Base-by-base conservation (phyloP, 2,113 vertebrate species). In the Dipodomys ordii region DNA sequence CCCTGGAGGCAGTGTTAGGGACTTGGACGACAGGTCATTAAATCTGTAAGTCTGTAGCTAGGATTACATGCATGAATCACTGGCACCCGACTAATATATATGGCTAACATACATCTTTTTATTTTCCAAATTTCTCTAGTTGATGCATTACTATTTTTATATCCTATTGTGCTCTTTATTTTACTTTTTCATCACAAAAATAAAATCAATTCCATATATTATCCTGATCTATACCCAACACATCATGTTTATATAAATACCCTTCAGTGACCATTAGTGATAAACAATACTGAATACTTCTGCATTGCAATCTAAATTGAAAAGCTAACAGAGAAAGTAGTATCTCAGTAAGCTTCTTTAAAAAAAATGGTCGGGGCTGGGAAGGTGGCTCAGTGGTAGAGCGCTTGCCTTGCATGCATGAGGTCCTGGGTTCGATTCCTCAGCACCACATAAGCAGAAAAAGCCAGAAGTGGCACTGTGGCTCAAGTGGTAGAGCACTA, bases 151-250 rank as follows among this genome's bases (percentile, higher is more conserved):
- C 62, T 64, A 16, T 62, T 67, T 83, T 46, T 68, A 46, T 18
- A 82, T 96, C 95, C 84, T 74, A 76, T 95, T 67, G 79, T 71
- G 46, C 39, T 85, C 91, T 97, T 98, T 97, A 97, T 97, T 98
- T 95, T 96, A 97, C 4, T 8, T 96, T 97, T 84, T 27, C 64
- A 68, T 68, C 27, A n/a, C 25, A 68, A 64, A 10, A n/a, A 83
- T 83, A 83, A 67, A 83, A 49, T 83, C 19, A 68, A 81, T 96
- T 92, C 96, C 71, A 97, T 89, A 91, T 3, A 46, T 64, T 23
- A 5, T 64, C 76, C 89, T 92, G 83, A 95, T 84, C 88, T 64
- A 15, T 83, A 82, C 79, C 28, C 60, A 93, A 35, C 57, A 13
- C 72, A 44, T 25, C 20, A 27, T 46, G 35, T 91, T 86, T 68